Evolutionary conservation across 2,113 vertebrate species (phyloP).

Genomic region (Struthidea cinerea): DNA sequence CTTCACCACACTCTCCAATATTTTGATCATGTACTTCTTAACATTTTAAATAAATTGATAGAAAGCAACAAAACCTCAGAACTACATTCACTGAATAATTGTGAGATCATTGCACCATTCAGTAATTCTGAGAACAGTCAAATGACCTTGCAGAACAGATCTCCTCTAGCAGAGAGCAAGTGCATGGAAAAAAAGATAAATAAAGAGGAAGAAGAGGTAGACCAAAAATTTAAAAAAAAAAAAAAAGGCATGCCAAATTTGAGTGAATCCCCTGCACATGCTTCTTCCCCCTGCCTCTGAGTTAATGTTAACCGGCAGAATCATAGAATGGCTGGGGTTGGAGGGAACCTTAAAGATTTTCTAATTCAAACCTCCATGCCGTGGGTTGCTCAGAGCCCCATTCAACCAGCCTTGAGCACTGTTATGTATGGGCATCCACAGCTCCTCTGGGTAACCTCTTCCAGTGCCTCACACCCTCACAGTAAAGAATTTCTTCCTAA

Average conservation of each 20-base stretch:
- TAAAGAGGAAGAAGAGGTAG: not conserved
- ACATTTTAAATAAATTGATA: slow-evolving; percentile 12
- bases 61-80: not conserved
- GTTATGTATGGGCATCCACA: not conserved
- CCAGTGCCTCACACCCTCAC: not conserved
- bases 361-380: not conserved
- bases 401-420: not conserved
- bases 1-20: not conserved
- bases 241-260: not conserved
- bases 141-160: not conserved
- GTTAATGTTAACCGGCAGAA: not conserved
- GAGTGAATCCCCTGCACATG: not conserved
- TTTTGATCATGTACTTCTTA: not conserved
- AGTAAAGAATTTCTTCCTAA: not conserved
- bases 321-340: not conserved
- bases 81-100: slow-evolving; percentile 13
- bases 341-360: not conserved
- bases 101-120: not conserved
- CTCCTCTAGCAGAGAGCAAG: not conserved
- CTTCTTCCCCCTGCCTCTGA: not conserved
- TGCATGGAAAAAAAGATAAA: not conserved
- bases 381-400: not conserved
- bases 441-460: not conserved
- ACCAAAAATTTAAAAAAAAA: not conserved
- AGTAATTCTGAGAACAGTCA: not conserved